phyloP scores from a whole-genome alignment of 2,113 vertebrate species.

The Pterocles gutturalis region DNA sequence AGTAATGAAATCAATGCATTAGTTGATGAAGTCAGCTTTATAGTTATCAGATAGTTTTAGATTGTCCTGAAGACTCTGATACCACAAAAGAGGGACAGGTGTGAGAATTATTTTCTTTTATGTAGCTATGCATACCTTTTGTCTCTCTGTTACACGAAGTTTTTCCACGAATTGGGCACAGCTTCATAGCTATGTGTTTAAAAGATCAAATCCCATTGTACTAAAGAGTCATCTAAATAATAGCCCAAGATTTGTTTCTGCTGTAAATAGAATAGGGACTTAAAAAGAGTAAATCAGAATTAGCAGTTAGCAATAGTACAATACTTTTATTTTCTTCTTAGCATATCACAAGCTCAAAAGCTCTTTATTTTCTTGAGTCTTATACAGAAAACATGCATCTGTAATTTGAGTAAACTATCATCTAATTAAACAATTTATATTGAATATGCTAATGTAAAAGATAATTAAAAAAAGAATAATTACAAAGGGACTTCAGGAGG shows the following conservation, averaged over 20 bases:
- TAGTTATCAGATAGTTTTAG: background rate
- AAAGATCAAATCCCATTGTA: background rate
- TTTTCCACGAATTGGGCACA: background rate
- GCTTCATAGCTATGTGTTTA: background rate
- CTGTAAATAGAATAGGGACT: background rate
- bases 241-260: background rate
- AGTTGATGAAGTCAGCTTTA: background rate
- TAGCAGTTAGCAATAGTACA: background rate
- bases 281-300: slow-evolving; percentile 18
- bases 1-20: background rate
- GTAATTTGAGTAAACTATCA: slow-evolving; percentile 72
- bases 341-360: slow-evolving; percentile 37
- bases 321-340: background rate
- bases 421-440: slow-evolving; percentile 77
- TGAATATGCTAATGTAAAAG: slow-evolving; percentile 74
- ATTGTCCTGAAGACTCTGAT: background rate
- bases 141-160: background rate
- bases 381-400: slow-evolving; percentile 64
- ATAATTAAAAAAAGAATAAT: slow-evolving; percentile 66
- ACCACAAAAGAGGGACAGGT: background rate
- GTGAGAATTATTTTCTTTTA: background rate
- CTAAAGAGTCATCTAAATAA: background rate
- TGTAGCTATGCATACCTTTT: background rate
- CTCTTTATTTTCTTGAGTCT: slow-evolving; percentile 41
- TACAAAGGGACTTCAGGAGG: slow-evolving; percentile 71